Conservation (phyloP, 2,113 vertebrate genomes). For the Stigmatopora argus region DNA sequence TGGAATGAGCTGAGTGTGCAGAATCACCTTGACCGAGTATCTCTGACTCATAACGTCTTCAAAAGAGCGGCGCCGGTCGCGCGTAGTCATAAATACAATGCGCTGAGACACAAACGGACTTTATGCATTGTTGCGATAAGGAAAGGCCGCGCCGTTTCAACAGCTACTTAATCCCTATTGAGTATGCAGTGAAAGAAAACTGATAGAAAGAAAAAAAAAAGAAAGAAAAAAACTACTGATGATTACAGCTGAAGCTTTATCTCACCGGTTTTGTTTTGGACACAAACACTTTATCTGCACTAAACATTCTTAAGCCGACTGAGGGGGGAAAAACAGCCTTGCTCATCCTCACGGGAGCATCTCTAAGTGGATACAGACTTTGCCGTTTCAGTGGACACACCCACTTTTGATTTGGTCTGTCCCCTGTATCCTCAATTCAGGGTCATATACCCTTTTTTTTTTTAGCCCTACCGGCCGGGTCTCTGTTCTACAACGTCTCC, state of each 20-base stretch:
- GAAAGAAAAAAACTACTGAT: slow-evolving; percentile 24
- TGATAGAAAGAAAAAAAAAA: slow-evolving; percentile 30
- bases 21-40: slow-evolving; percentile 39
- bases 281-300: slow-evolving; percentile 51
- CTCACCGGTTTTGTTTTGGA: slow-evolving; percentile 51
- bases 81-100: slow-evolving; percentile 26
- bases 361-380: slow-evolving; percentile 58
- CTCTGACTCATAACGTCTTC: slow-evolving; percentile 50
- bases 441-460: slow-evolving; percentile 35
- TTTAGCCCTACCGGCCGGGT: slow-evolving; percentile 1
- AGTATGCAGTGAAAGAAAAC: slow-evolving; percentile 17
- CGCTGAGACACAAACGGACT: slow-evolving; percentile 9
- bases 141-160: slow-evolving; percentile 32
- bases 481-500: slow-evolving; percentile 22
- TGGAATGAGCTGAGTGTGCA: slow-evolving; percentile 54
- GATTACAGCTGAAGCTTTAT: slow-evolving; percentile 46
- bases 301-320: slow-evolving; percentile 39
- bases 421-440: slow-evolving; percentile 38
- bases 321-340: slow-evolving; percentile 24
- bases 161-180: slow-evolving; percentile 47
- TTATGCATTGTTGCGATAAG: slow-evolving; percentile 39
- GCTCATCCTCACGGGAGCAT: slow-evolving; percentile 48
- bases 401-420: slow-evolving; percentile 1
- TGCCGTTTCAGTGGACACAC: slow-evolving; percentile 44
- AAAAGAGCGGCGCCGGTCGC: slow-evolving; percentile 32